phyloP scores from a whole-genome alignment of 1,140 invertebrate genomes.

The Leptopilina clavipes region DNA sequence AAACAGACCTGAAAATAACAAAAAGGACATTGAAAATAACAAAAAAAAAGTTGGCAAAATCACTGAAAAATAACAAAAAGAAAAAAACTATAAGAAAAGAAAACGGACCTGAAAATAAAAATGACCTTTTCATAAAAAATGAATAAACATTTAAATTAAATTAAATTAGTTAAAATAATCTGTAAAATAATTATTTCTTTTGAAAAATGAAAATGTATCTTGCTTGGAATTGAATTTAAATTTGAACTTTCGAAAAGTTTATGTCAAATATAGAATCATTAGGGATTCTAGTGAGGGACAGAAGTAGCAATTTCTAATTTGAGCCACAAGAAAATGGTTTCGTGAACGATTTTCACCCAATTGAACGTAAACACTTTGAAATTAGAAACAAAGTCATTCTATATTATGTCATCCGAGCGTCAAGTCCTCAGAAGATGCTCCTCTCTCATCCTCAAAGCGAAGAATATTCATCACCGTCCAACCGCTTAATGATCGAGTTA shows the following conservation, averaged over 20 bases:
- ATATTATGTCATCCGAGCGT: constrained; percentile 59
- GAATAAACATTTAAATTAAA: neutral
- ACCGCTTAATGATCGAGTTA: constrained; percentile 63
- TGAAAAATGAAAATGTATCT: neutral
- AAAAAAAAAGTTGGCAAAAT: neutral
- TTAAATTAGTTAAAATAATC: too few species aligned
- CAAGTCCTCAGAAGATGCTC: constrained; percentile 51
- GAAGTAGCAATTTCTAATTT: constrained; percentile 67
- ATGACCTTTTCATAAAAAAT: too few species aligned
- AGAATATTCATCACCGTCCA: constrained; percentile 61
- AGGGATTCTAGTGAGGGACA: neutral
- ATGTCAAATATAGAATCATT: neutral
- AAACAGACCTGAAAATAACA: too few species aligned
- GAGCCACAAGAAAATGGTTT: constrained; percentile 67
- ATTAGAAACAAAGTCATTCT: constrained; percentile 55
- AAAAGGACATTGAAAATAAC: too few species aligned
- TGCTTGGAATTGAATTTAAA: neutral
- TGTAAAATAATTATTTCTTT: neutral
- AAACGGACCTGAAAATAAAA: too few species aligned
- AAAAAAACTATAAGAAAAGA: too few species aligned
- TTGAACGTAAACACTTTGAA: constrained; percentile 59
- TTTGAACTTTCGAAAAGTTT: neutral
- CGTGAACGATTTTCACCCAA: constrained; percentile 64
- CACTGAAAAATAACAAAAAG: too few species aligned
- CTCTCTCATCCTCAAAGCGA: constrained; percentile 56